Base-by-base conservation (phyloP, 2,113 vertebrate species). In the Butorides virescens region DNA sequence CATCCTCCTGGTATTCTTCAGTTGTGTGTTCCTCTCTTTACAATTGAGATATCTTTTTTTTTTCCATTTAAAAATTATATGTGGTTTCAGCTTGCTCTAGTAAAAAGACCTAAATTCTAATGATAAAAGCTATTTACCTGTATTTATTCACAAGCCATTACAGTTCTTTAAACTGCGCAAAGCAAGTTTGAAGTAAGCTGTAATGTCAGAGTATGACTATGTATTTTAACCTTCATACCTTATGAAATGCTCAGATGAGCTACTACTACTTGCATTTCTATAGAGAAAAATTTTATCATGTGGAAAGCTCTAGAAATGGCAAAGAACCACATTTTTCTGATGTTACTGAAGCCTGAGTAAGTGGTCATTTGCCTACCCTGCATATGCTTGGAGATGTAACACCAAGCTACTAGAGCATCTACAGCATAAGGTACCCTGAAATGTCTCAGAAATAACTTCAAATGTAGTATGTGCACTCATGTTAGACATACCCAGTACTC, bases 1-100 rank as follows among this genome's bases (percentile, higher is more conserved):
- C 85, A 72, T 95, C 88, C 58, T 97, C 80, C 53, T 92, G 72
- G 44, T 97, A 90, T 85, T 93, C 90, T 88, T 94, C 72, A 88
- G 71, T 92, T 92, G 63, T 49, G 90, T 96, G 75, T 90, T 91
- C 87, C 20, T 89, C 71, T 53, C 84, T 89, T 91, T 73, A 86
- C 47, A 91, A 93, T 67, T 83, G 29, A 93, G 76, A 78, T 44
- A 66, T 92, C 23, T 1, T 63, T 50, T 47, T 59, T 61, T 74
- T 83, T 30, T 47, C 5, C 10, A 36, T 88, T 90, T 75, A 61
- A 86, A 88, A 81, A 42, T 32, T 39, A 23, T 34, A 42, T n/a
- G 18, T 87, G 7, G 9, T 39, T 87, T 91, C 0, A 2, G 36
- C 36, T 88, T 84, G 12, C 26, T 80, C 15, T 50, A 39, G 19